phyloP scores from a whole-genome alignment of 2,888 invertebrate genomes.

The Latheticus oryzae region DNA sequence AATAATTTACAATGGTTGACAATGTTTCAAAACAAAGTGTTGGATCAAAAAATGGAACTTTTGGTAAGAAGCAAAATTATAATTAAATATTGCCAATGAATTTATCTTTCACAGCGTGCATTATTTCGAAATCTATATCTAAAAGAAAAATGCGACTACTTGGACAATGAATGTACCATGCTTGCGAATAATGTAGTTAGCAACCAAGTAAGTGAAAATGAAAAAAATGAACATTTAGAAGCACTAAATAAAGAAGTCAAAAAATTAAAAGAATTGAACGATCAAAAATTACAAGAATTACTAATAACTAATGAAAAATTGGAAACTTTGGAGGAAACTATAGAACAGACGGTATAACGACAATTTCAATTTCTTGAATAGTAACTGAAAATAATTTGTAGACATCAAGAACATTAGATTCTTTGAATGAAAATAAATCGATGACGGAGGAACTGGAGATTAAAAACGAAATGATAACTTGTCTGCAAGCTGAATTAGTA shows the following conservation, averaged over 20 bases:
- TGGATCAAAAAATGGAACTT: slow-evolving; percentile 22
- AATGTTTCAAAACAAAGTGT: slow-evolving; percentile 21
- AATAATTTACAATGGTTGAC: slow-evolving; percentile 9
- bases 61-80: slow-evolving; percentile 1
- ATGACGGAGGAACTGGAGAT: slow-evolving; percentile 8
- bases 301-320: slow-evolving; percentile 3
- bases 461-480: slow-evolving; percentile 26
- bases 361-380: too few species aligned
- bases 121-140: slow-evolving; percentile 22
- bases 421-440: slow-evolving; percentile 7
- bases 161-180: slow-evolving; percentile 26
- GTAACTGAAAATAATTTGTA: slow-evolving; percentile 6
- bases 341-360: too few species aligned
- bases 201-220: slow-evolving; percentile 1
- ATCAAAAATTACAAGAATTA: slow-evolving; percentile 12
- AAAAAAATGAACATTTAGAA: slow-evolving; percentile 2
- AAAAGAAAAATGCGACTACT: slow-evolving; percentile 22
- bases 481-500: slow-evolving; percentile 25
- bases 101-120: slow-evolving; percentile 8
- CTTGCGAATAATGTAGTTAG: slow-evolving; percentile 12
- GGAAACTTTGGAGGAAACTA: not conserved
- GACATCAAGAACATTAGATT: not conserved
- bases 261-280: slow-evolving; percentile 2
- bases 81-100: not conserved
- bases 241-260: slow-evolving; percentile 3